Conservation (phyloP, 2,113 vertebrate genomes). For the Rhegmatorhina hoffmannsi region DNA sequence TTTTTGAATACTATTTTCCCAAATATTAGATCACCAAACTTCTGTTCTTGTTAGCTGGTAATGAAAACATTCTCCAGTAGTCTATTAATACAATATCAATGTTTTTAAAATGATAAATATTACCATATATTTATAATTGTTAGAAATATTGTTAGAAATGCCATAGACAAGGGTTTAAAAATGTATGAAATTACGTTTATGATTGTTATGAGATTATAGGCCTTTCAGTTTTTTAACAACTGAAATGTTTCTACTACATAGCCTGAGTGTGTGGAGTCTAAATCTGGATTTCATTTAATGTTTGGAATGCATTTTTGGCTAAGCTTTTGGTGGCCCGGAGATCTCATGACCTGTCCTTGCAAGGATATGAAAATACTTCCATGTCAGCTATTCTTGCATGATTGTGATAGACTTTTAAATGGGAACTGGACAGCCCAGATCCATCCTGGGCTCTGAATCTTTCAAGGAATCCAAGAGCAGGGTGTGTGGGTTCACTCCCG, state of each 20-base stretch:
- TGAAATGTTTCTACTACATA: background rate
- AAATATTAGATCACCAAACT: background rate
- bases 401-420: background rate
- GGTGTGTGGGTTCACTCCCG: background rate
- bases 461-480: background rate
- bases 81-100: background rate
- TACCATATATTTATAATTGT: background rate
- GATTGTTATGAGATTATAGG: background rate
- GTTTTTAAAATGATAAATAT: background rate
- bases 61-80: background rate
- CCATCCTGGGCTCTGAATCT: fast-evolving
- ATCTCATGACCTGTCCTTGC: slow-evolving; percentile 57
- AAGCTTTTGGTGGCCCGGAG: background rate
- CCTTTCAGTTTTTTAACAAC: background rate
- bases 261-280: background rate
- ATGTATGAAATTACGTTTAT: background rate
- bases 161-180: background rate
- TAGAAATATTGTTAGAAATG: background rate
- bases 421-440: background rate
- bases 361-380: slow-evolving; percentile 22
- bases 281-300: slow-evolving; percentile 51
- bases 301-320: slow-evolving; percentile 48
- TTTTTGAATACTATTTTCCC: background rate
- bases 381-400: background rate
- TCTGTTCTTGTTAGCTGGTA: background rate